Base-by-base conservation (phyloP, 2,888 invertebrate genomes). In the Opisthograptis luteolata region DNA sequence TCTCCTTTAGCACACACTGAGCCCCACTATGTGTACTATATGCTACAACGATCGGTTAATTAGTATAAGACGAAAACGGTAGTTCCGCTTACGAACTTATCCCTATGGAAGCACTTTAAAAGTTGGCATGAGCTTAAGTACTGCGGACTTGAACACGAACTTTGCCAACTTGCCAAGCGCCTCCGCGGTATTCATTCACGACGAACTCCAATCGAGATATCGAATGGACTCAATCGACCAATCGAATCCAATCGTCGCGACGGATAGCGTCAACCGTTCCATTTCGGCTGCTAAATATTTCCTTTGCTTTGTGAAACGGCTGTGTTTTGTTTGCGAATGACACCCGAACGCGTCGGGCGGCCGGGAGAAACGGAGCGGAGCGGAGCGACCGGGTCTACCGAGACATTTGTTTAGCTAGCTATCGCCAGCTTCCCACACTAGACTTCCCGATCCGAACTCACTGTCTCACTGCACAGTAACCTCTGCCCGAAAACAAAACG, bases 141-240 rank as follows among this genome's bases (percentile, higher is more conserved):
- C 31, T 40, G 25, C 10, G 8, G 9, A n/a, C n/a, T n/a, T n/a
- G n/a, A 37, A 40, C 15, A 27, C 24, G 13, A 39, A 25, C 31
- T 24, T 10, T 24, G 32, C 20, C 32, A 40, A 46, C 40, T 15
- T 17, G 14, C 28, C 22, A 20, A 37, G 9, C 14, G n/a, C 10
- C 9, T 35, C 10, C 42, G 17, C 40, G 30, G 32, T 27, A 31
- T 62, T 62, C 64, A 67, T 64, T n/a, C n/a, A n/a, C n/a, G n/a
- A 60, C 63, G 61, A 55, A 60, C 56, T 64, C 66, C 71, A 75
- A 75, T 73, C 72, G 72, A 73, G 68, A 69, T 63, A 67, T 70
- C 73, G 73, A 76, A 78, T 74, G 60, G 72, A 73, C 70, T 68
- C 73, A 75, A 79, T 79, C 75, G 78, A 78, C 70, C 73, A 73